phyloP scores from a whole-genome alignment of 2,797 vertebrate species.

The Galagoides demidoff region DNA sequence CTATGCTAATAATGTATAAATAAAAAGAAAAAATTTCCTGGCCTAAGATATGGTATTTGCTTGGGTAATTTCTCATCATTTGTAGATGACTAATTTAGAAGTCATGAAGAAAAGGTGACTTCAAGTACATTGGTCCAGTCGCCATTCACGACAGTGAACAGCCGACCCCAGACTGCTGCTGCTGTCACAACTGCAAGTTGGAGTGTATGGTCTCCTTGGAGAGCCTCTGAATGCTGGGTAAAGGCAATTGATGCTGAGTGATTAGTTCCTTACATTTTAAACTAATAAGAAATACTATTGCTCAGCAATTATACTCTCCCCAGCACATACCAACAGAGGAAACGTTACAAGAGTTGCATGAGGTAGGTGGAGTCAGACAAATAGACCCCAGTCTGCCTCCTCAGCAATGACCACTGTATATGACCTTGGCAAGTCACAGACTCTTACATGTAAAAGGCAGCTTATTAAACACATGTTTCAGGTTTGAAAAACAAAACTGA shows the following conservation, averaged over 20 bases:
- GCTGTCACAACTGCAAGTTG: background rate
- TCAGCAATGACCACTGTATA: background rate
- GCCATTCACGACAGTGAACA: background rate
- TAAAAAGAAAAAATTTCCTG: background rate
- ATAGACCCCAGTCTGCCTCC: background rate
- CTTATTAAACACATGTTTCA: background rate
- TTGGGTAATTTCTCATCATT: background rate
- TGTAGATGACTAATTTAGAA: background rate
- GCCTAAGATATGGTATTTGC: background rate
- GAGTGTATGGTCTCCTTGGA: background rate
- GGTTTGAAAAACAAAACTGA: background rate
- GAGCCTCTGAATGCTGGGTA: background rate
- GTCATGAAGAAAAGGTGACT: background rate
- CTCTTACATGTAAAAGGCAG: background rate
- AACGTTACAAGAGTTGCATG: background rate
- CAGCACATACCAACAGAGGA: background rate
- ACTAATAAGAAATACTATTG: background rate
- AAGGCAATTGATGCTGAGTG: background rate
- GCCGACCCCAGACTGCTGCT: rapidly evolving
- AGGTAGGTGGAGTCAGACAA: background rate
- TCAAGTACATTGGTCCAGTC: rapidly evolving
- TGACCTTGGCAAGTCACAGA: background rate
- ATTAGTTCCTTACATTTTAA: background rate
- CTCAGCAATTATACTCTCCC: background rate
- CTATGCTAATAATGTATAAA: background rate